Evolutionary conservation across 2,113 vertebrate genomes (phyloP).

Genomic region (Oncorhynchus keta): DNA sequence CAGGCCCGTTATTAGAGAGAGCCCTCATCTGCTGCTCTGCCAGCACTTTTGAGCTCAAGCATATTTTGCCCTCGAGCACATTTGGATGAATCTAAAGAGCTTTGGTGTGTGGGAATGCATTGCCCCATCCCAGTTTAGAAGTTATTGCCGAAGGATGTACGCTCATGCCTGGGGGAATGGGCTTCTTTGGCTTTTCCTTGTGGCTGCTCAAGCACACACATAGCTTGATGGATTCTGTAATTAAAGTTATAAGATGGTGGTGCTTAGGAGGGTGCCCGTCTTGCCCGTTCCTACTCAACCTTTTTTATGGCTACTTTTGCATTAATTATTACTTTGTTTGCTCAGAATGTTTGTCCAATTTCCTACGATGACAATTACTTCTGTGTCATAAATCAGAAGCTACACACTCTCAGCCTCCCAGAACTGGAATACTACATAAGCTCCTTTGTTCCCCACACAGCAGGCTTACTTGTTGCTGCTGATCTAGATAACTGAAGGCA

Average conservation of each 20-base stretch:
- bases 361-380: no score
- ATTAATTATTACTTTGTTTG: no score
- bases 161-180: slow-evolving; percentile 16
- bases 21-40: slow-evolving; percentile 35
- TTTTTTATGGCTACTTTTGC: no score
- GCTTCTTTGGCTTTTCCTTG: slow-evolving; percentile 29
- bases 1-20: slow-evolving; percentile 63
- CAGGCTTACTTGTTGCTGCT: no score
- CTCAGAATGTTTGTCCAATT: slow-evolving; percentile 11
- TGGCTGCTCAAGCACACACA: slow-evolving; percentile 38
- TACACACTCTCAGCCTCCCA: no score
- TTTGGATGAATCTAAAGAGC: slow-evolving; percentile 16
- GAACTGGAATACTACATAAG: no score
- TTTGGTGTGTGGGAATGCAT: slow-evolving; percentile 12
- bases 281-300: no score
- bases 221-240: slow-evolving; percentile 7
- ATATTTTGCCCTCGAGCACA: slow-evolving; percentile 33
- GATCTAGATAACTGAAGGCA: no score
- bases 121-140: slow-evolving; percentile 29
- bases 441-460: no score
- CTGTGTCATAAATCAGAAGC: no score
- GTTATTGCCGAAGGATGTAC: slow-evolving; percentile 28
- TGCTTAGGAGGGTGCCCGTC: no score
- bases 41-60: slow-evolving; percentile 45
- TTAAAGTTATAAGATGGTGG: no score